These are phyloP conservation scores for Tachysurus vachellii DNA, from an alignment of 2,113 vertebrate genomes.

Conservation along the genomic window DNA sequence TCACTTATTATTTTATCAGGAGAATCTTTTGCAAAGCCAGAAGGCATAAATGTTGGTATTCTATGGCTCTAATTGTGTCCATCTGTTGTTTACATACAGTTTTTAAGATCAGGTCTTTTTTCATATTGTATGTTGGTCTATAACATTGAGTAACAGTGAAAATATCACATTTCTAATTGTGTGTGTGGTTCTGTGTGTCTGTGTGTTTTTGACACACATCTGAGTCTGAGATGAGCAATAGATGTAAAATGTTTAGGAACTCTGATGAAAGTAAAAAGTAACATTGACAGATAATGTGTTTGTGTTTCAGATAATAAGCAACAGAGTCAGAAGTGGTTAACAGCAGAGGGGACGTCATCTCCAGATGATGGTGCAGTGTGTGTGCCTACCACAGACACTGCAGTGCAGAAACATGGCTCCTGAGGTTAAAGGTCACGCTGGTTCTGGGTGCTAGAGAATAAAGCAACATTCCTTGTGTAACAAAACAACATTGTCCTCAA, in stretches of 20 bases:
- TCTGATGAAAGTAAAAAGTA: not conserved
- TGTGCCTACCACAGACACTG: conserved; percentile 24
- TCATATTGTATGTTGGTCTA: not conserved
- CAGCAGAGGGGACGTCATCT: conserved; percentile 11
- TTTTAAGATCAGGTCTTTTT: not conserved
- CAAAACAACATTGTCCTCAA: not conserved
- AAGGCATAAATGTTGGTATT: not conserved
- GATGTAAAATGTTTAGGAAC: not conserved
- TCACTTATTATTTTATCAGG: not conserved
- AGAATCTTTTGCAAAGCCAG: not conserved
- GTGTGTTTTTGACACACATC: not conserved
- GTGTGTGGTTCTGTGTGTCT: conserved; percentile 9
- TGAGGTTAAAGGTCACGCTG: conserved; percentile 65
- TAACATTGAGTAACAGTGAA: not conserved
- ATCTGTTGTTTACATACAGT: not conserved
- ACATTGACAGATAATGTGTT: not conserved
- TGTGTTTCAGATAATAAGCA: conserved; percentile 52
- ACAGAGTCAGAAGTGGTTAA: not conserved
- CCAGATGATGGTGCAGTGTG: conserved; percentile 37
- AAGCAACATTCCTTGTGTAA: not conserved
- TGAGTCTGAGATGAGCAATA: not conserved
- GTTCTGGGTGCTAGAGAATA: conserved; percentile 9
- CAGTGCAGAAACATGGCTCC: conserved; percentile 59
- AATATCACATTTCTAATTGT: not conserved
- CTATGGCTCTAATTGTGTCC: not conserved